These are phyloP conservation scores for Ophion ventricosus DNA, from an alignment of 2,888 invertebrate species.

Conservation along the genomic window DNA sequence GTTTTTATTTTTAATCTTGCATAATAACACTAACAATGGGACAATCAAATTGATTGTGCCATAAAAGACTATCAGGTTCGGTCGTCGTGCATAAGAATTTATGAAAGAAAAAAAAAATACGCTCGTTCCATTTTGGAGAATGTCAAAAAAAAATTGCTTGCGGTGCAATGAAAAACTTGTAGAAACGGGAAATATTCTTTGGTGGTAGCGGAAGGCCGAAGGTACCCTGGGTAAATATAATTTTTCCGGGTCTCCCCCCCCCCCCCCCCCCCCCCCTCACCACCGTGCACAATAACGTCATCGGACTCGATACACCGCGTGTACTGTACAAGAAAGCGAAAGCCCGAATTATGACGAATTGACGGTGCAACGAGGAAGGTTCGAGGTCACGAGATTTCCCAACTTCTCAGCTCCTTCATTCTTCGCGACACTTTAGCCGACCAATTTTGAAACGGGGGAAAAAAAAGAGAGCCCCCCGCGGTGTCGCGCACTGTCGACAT, in stretches of 20 bases:
- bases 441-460: background rate
- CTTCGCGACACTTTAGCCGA: constrained; percentile 17
- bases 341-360: constrained; percentile 67
- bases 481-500: constrained; percentile 64
- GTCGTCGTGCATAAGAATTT: too few relatives aligned
- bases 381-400: constrained; percentile 63
- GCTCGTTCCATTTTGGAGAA: background rate
- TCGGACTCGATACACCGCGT: constrained; percentile 23
- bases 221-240: constrained; percentile 1
- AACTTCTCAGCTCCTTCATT: constrained; percentile 68
- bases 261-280: too few relatives aligned
- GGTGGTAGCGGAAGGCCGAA: background rate
- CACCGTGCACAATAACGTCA: constrained; percentile 31
- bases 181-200: constrained; percentile 2
- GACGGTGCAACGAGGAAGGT: constrained; percentile 62
- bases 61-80: too few relatives aligned
- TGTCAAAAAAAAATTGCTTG: background rate
- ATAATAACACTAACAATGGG: too few relatives aligned
- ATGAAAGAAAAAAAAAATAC: background rate
- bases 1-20: constrained; percentile 6
- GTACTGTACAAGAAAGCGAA: background rate
- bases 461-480: constrained; percentile 66
- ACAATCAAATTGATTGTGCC: too few relatives aligned
- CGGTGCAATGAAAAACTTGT: constrained; percentile 7
- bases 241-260: constrained; percentile 18